Base-by-base conservation (phyloP, 2,888 invertebrate species). In the Xylota segnis region DNA sequence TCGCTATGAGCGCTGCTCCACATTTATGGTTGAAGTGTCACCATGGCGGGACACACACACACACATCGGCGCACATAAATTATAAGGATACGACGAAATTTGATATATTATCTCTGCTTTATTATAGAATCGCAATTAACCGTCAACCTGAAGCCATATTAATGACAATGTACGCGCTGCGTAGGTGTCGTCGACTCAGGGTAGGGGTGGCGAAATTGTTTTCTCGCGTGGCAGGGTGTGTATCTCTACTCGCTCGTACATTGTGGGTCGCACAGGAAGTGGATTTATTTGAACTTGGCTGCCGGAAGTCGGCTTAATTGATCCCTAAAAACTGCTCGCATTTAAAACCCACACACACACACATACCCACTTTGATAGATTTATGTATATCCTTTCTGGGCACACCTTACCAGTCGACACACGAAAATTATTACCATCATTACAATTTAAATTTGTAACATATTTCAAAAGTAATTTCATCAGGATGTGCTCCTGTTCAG, bases 41-140 rank as follows among this genome's bases (percentile, higher is more conserved):
- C 23, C 7, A 34, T 50, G 59, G 16, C 14, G 27, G 9, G 52
- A 29, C n/a, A 37, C 37, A 34, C 6, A 59, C 63, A 40, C 63
- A 56, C 61, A 61, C 14, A 50, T 54, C 10, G 27, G 52, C 52
- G 23, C 70, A 34, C 32, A 76, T 70, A 71, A 81, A 76, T 71
- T 76, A 66, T 70, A 71, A 81, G 84, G 81, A 84, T 50, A 81
- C 75, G 37, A 59, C 58, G 81, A 81, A 81, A 84, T 81, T 81
- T 84, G 75, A 81, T 75, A 84, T 76, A 84, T 81, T 75, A 76
- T 84, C 81, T 71, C 29, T 52, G 75, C 71, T 75, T 76, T 71
- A 79, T 71, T 84, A 75, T 81, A 76, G 84, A 84, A 81, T 76
- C 65, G 84, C 84, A 84, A 84, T 84, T 81, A 84, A 84, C 75